phyloP scores from a whole-genome alignment of 2,113 vertebrate genomes.

The Tetrax tetrax region DNA sequence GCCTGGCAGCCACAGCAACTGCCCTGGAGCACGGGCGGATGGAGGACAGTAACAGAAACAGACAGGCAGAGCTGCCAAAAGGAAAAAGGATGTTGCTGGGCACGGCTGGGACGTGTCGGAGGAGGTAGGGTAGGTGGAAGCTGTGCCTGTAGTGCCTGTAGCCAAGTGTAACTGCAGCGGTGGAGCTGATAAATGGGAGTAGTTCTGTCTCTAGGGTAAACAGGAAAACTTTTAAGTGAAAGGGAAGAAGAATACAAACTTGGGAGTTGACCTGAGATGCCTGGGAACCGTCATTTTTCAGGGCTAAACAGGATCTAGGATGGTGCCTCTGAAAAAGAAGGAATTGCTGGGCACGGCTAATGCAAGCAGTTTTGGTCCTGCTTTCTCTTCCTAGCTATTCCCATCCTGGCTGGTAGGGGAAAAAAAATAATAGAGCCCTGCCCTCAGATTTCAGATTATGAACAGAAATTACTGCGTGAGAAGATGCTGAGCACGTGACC shows the following conservation, averaged over 20 bases:
- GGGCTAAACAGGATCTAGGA: not conserved
- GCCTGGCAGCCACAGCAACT: not conserved
- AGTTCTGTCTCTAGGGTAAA: not conserved
- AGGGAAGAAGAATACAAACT: not conserved
- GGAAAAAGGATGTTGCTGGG: not conserved
- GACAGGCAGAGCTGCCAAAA: not conserved
- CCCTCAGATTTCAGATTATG: not conserved
- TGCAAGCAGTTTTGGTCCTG: not conserved
- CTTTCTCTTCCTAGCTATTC: not conserved
- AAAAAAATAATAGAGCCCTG: not conserved
- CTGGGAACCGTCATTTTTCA: not conserved
- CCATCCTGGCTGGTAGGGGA: not conserved
- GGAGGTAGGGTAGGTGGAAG: not conserved
- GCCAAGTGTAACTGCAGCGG: not conserved
- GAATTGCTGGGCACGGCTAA: not conserved
- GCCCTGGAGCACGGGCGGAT: not conserved
- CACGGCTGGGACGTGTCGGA: not conserved
- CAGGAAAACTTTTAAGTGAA: not conserved
- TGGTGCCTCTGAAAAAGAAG: not conserved
- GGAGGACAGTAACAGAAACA: not conserved
- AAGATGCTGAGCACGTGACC: not conserved
- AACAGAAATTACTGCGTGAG: not conserved
- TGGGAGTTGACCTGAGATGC: rapidly evolving
- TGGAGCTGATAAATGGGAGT: not conserved
- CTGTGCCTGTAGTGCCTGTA: not conserved